Conservation (phyloP, 2,888 invertebrate species). For the Cybosia mesomella region DNA sequence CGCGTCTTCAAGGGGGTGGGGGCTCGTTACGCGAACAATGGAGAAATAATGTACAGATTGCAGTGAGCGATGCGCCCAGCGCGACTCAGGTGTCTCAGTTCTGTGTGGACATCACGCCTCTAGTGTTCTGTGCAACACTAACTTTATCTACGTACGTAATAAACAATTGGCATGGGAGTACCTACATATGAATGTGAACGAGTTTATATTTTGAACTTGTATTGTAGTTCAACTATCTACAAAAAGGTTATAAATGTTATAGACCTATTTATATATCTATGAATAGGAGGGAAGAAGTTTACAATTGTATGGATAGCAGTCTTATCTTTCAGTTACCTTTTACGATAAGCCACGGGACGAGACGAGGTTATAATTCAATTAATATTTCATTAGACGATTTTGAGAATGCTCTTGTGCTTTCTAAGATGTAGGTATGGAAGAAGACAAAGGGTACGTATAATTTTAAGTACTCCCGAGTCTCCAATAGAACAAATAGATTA, state of each 20-base stretch:
- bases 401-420: not conserved
- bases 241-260: not conserved
- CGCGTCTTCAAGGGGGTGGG: constrained; percentile 67
- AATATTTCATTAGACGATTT: not conserved
- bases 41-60: constrained; percentile 88
- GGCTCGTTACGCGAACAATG: constrained; percentile 87
- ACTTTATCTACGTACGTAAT: constrained; percentile 45
- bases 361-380: not conserved
- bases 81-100: constrained; percentile 84
- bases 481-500: not conserved
- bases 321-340: too few species aligned
- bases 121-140: constrained; percentile 31
- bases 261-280: not conserved
- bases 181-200: constrained; percentile 24
- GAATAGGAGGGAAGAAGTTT: too few species aligned
- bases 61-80: constrained; percentile 87
- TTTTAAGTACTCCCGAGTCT: not conserved
- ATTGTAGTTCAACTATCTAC: constrained; percentile 1
- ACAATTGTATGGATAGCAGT: too few species aligned
- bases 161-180: constrained; percentile 33
- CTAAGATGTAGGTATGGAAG: not conserved
- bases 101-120: constrained; percentile 77
- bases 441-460: not conserved
- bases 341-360: too few species aligned
- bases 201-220: constrained; percentile 9